phyloP scores from a whole-genome alignment of 2,113 vertebrate genomes.

The Pipra filicauda region DNA sequence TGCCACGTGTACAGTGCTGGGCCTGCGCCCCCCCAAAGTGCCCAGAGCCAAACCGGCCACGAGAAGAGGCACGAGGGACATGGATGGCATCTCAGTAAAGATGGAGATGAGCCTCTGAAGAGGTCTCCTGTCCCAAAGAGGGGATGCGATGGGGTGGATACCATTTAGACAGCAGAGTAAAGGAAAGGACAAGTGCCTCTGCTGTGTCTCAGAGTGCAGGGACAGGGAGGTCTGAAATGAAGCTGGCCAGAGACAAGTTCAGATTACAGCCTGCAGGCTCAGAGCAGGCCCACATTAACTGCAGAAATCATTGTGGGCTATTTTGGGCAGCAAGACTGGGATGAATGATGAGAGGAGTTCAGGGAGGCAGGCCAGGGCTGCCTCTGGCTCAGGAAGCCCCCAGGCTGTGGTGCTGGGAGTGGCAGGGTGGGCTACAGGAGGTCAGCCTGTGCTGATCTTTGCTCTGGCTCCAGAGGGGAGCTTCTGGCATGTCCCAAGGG shows the following conservation, averaged over 20 bases:
- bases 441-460: background rate
- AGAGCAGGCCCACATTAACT: background rate
- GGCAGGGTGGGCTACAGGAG: background rate
- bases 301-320: constrained; percentile 2
- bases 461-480: background rate
- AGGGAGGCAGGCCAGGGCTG: background rate
- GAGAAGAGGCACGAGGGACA: background rate
- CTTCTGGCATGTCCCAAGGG: background rate
- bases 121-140: background rate
- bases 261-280: background rate
- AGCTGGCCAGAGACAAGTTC: background rate
- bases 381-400: background rate
- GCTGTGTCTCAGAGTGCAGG: background rate
- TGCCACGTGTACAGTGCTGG: background rate
- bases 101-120: background rate
- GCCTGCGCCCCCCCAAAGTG: background rate
- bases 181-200: background rate
- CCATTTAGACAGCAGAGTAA: background rate
- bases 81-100: background rate
- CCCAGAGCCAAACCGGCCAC: rapidly evolving
- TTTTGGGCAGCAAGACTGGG: background rate
- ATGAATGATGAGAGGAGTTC: background rate
- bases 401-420: background rate
- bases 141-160: background rate
- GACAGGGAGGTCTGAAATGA: background rate